These are phyloP conservation scores for Syngnathus acus DNA, from an alignment of 2,797 vertebrate genomes.

Conservation along the genomic window DNA sequence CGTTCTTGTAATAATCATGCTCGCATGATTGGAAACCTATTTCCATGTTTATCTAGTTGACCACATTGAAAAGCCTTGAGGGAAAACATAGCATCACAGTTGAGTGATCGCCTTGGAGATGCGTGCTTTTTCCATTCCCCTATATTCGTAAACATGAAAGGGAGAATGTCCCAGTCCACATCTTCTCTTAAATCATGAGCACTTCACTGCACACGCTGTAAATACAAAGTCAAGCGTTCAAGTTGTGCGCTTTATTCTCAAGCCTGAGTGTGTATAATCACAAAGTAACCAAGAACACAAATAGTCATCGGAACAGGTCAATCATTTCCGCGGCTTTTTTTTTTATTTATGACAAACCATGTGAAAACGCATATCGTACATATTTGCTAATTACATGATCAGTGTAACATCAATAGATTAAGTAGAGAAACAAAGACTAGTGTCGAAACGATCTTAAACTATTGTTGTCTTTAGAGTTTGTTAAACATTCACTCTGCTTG, in stretches of 20 bases:
- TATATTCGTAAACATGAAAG: slow-evolving; percentile 26
- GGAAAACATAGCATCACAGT: slow-evolving; percentile 7
- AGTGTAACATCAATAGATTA: background rate
- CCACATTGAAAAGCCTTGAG: slow-evolving; percentile 9
- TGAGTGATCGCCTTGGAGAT: slow-evolving; percentile 23
- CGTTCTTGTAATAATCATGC: slow-evolving; percentile 3
- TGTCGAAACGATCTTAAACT: slow-evolving; percentile 8
- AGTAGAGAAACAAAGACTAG: background rate
- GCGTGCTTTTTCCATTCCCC: slow-evolving; percentile 16
- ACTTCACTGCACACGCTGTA: slow-evolving; percentile 30
- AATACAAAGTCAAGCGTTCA: slow-evolving; percentile 46
- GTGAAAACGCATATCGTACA: background rate
- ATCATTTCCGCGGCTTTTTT: slow-evolving; percentile 14
- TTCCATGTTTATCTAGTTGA: slow-evolving; percentile 13
- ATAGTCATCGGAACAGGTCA: slow-evolving; percentile 41
- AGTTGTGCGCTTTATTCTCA: slow-evolving; percentile 18
- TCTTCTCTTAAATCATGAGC: slow-evolving; percentile 36
- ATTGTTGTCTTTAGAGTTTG: background rate
- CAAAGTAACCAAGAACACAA: slow-evolving; percentile 40
- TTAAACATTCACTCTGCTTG: slow-evolving; percentile 13
- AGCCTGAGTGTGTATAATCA: slow-evolving; percentile 36
- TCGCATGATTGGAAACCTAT: slow-evolving; percentile 1
- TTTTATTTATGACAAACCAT: slow-evolving; percentile 5
- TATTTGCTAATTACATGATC: background rate
- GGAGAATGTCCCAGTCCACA: slow-evolving; percentile 9